Conservation (phyloP, 2,888 invertebrate genomes). For the Ptilodon capucinus region DNA sequence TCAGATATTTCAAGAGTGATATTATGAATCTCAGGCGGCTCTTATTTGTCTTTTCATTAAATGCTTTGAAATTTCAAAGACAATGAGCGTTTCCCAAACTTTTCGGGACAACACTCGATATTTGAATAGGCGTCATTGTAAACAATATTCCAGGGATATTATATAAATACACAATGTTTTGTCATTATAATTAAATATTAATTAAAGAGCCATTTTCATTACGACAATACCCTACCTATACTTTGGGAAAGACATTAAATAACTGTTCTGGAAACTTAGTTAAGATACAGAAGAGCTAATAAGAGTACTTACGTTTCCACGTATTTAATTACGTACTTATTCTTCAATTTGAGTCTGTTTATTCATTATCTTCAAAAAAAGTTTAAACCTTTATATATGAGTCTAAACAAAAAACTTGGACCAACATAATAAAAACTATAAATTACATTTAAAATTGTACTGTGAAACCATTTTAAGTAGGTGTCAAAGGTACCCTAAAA, state of each 20-base stretch:
- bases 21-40: conserved; percentile 1
- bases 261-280: too few species aligned
- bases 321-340: too few species aligned
- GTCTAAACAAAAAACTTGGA: too few species aligned
- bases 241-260: too few species aligned
- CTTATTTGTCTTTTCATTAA: conserved; percentile 10
- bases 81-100: conserved; percentile 3
- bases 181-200: not conserved
- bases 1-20: conserved; percentile 1
- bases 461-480: not conserved
- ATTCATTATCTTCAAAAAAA: too few species aligned
- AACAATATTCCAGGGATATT: not conserved
- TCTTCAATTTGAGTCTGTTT: too few species aligned
- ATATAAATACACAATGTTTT: too few species aligned
- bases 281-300: too few species aligned
- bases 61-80: conserved; percentile 6
- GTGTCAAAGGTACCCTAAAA: not conserved
- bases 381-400: too few species aligned
- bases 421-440: not conserved
- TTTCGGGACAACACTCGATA: not conserved
- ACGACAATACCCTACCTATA: too few species aligned
- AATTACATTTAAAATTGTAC: not conserved
- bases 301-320: too few species aligned
- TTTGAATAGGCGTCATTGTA: not conserved
- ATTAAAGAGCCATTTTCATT: not conserved